Conservation (phyloP, 2,888 invertebrate genomes). For the Himalopsyche tibetana region DNA sequence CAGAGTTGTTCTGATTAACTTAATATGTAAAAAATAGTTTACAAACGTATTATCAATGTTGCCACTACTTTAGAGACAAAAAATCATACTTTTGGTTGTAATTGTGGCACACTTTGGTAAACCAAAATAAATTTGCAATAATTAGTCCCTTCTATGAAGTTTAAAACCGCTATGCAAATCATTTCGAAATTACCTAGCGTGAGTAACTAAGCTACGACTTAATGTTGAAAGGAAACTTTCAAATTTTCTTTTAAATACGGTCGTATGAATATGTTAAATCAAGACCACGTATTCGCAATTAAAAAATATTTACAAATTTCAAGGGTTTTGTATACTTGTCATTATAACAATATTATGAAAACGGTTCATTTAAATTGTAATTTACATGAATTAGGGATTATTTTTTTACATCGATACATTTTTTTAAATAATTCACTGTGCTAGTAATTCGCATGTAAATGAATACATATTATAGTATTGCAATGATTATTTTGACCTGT, state of each 20-base stretch:
- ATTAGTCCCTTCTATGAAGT: slow-evolving; percentile 11
- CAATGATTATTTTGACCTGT: too few relatives aligned
- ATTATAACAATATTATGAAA: not conserved
- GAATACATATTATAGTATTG: too few relatives aligned
- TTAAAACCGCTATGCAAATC: not conserved
- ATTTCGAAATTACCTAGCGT: slow-evolving; percentile 20
- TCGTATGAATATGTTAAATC: slow-evolving; percentile 5
- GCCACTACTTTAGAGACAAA: too few relatives aligned
- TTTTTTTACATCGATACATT: too few relatives aligned
- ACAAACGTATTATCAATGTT: too few relatives aligned
- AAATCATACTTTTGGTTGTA: too few relatives aligned
- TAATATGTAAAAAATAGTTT: too few relatives aligned
- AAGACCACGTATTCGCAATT: not conserved
- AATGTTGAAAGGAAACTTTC: not conserved
- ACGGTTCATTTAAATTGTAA: not conserved
- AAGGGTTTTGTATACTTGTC: not conserved
- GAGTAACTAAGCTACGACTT: slow-evolving; percentile 15
- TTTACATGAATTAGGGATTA: not conserved
- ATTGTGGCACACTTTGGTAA: too few relatives aligned
- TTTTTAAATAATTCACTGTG: too few relatives aligned
- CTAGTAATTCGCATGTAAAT: too few relatives aligned
- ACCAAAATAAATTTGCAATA: too few relatives aligned
- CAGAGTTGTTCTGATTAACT: too few relatives aligned
- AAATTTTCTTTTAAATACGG: not conserved
- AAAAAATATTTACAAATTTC: slow-evolving; percentile 23